These are phyloP conservation scores for Pyrocoelia pectoralis DNA, from an alignment of 2,888 invertebrate species.

Conservation along the genomic window DNA sequence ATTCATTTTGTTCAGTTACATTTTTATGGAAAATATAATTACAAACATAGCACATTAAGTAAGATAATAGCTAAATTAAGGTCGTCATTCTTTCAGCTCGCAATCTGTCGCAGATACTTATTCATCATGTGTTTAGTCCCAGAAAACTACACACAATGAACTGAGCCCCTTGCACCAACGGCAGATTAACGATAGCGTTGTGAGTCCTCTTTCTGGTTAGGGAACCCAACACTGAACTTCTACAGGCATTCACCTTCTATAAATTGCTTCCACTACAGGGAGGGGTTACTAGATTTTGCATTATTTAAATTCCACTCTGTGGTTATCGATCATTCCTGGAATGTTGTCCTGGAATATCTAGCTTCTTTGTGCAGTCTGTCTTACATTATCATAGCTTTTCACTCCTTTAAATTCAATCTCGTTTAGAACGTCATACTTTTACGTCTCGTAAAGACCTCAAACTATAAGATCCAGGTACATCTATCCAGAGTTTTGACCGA, in stretches of 20 bases:
- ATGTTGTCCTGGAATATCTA: conserved; percentile 31
- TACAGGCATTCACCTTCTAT: conserved; percentile 19
- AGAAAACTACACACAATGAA: conserved; percentile 62
- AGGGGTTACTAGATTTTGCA: conserved; percentile 50
- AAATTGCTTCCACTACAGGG: conserved; percentile 36
- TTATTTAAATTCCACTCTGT: conserved; percentile 46
- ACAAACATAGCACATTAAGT: conserved; percentile 58
- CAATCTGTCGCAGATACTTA: conserved; percentile 38
- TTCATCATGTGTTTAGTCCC: conserved; percentile 55
- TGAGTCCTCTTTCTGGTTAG: conserved; percentile 54
- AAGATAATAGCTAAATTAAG: conserved; percentile 57
- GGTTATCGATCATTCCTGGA: conserved; percentile 48
- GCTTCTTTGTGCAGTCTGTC: conserved; percentile 4
- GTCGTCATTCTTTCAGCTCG: conserved; percentile 38
- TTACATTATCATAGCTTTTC: not conserved
- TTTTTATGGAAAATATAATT: conserved; percentile 52
- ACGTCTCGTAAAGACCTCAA: conserved; percentile 18
- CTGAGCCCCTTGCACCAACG: conserved; percentile 65
- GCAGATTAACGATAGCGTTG: conserved; percentile 61
- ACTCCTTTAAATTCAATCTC: not conserved
- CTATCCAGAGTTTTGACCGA: conserved; percentile 30
- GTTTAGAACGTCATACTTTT: not conserved
- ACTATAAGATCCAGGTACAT: conserved; percentile 18
- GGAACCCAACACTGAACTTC: conserved; percentile 46
- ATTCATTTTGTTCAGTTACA: conserved; percentile 47